Conservation (phyloP, 2,113 vertebrate species). For the Muscicapa adusta region DNA sequence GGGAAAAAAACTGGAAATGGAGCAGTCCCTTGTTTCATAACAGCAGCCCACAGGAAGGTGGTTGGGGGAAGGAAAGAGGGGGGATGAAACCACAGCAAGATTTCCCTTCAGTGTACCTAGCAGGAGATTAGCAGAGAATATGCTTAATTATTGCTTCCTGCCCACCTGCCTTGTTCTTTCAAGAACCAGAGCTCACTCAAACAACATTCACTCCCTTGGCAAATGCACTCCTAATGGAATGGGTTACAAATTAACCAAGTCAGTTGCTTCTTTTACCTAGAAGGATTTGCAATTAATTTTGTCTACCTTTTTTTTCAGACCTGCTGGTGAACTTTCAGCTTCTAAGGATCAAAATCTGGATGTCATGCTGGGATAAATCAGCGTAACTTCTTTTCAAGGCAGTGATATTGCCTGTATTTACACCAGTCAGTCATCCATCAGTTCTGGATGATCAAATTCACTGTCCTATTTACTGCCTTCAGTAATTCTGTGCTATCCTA, state of each 20-base stretch:
- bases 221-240: conserved; percentile 25
- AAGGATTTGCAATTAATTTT: neutral
- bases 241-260: conserved; percentile 28
- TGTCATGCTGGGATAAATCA: neutral
- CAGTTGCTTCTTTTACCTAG: neutral
- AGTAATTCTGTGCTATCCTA: conserved; percentile 14
- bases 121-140: conserved; percentile 55
- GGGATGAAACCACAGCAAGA: conserved; percentile 3
- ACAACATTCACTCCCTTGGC: conserved; percentile 16
- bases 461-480: conserved; percentile 15
- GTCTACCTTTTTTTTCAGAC: neutral
- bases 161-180: conserved; percentile 30
- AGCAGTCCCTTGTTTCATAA: neutral
- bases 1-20: neutral
- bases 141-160: conserved; percentile 58
- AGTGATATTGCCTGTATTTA: neutral
- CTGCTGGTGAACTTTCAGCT: neutral
- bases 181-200: conserved; percentile 33
- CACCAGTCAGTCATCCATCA: conserved; percentile 31
- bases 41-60: neutral
- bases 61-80: neutral
- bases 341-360: neutral
- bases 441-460: conserved; percentile 43
- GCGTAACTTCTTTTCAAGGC: neutral
- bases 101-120: conserved; percentile 38